Evolutionary conservation across 1,140 invertebrate species (phyloP).

Genomic region (Coptotermes formosanus): DNA sequence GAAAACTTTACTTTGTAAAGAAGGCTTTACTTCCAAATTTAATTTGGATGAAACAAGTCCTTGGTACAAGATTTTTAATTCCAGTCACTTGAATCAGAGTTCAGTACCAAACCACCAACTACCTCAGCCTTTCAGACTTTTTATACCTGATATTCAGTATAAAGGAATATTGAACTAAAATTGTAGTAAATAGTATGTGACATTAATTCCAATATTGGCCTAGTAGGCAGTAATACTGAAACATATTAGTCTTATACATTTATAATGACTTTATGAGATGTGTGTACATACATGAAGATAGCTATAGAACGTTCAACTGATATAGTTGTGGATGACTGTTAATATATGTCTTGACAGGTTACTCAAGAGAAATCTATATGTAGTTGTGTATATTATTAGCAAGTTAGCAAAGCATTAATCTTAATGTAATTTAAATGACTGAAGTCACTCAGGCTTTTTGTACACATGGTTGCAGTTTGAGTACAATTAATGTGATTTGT

Average conservation of each 20-base stretch:
- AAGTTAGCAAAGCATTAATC: background rate
- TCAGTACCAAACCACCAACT: background rate
- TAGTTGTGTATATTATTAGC: slow-evolving; percentile 9
- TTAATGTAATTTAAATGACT: slow-evolving; percentile 15
- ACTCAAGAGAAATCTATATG: background rate
- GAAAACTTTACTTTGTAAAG: no score
- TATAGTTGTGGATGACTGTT: background rate
- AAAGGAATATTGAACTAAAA: background rate
- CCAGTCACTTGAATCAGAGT: background rate
- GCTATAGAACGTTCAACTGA: background rate
- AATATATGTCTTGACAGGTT: background rate
- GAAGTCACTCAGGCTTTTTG: background rate
- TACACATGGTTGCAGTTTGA: background rate
- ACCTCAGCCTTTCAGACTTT: background rate
- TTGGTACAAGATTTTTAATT: background rate
- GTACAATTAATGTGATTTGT: background rate
- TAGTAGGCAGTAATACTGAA: background rate
- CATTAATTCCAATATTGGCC: background rate
- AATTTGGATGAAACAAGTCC: no score
- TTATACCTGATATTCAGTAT: background rate
- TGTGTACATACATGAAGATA: background rate
- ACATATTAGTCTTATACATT: background rate
- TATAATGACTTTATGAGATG: background rate
- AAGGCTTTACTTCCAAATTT: no score
- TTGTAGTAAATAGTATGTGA: background rate